These are phyloP conservation scores for Caenorhabditis tropicalis DNA, from an alignment of 1,140 invertebrate species.

Conservation along the genomic window DNA sequence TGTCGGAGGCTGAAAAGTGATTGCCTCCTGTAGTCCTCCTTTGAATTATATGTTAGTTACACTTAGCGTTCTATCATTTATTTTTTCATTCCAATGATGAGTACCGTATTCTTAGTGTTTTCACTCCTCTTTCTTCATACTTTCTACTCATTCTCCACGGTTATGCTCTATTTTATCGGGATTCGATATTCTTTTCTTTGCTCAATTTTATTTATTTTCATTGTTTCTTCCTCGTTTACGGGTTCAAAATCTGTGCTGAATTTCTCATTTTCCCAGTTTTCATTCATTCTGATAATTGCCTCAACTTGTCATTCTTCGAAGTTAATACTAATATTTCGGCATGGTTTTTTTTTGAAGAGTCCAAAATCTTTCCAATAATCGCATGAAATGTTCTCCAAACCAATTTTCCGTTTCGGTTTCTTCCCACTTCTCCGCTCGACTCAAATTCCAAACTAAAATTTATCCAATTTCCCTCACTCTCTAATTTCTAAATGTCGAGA, in stretches of 20 bases:
- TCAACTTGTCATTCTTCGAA: too few relatives aligned
- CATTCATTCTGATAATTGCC: background rate
- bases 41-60: too few relatives aligned
- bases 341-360: background rate
- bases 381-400: background rate
- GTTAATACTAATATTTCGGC: background rate
- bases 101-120: too few relatives aligned
- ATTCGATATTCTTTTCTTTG: conserved; percentile 16
- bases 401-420: background rate
- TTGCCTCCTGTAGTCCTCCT: too few relatives aligned
- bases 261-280: background rate
- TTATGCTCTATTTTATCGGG: background rate
- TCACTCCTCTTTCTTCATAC: background rate
- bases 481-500: background rate
- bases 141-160: background rate
- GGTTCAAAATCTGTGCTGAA: background rate
- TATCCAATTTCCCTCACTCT: background rate
- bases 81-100: too few relatives aligned
- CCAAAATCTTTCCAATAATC: background rate
- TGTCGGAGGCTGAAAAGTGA: background rate
- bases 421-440: conserved; percentile 32
- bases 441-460: too few relatives aligned
- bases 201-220: background rate
- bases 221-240: background rate
- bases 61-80: too few relatives aligned